These are phyloP conservation scores for Ceriagrion tenellum DNA, from an alignment of 2,888 invertebrate genomes.

Conservation along the genomic window DNA sequence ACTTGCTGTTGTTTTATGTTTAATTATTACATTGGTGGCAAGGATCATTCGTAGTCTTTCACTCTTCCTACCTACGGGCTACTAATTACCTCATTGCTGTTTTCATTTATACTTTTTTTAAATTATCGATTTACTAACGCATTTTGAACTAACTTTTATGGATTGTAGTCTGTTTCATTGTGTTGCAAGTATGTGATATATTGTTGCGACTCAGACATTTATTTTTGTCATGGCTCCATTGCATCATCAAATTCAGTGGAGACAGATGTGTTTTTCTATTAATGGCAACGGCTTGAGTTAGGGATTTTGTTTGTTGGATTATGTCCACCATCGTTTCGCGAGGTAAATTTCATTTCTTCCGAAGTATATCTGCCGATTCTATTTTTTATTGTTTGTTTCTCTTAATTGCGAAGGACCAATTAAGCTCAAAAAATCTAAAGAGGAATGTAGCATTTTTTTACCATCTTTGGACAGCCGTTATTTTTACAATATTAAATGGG, in stretches of 20 bases:
- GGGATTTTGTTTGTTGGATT: too few relatives aligned
- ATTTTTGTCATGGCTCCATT: not conserved
- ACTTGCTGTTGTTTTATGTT: constrained; percentile 45
- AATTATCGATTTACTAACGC: constrained; percentile 23
- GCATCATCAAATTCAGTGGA: not conserved
- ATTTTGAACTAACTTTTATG: constrained; percentile 32
- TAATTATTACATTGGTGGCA: constrained; percentile 20
- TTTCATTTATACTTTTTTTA: not conserved
- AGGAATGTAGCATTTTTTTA: too few relatives aligned
- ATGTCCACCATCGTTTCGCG: too few relatives aligned
- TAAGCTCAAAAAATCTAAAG: too few relatives aligned
- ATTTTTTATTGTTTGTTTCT: too few relatives aligned
- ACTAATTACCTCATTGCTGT: constrained; percentile 29
- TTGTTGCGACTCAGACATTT: not conserved
- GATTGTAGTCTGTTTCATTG: not conserved
- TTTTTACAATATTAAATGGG: too few relatives aligned
- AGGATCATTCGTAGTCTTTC: constrained; percentile 40
- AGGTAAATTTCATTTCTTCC: too few relatives aligned
- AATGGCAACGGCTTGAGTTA: too few relatives aligned
- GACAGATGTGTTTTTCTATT: too few relatives aligned
- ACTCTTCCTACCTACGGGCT: not conserved
- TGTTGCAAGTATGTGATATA: not conserved
- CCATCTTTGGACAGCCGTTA: too few relatives aligned
- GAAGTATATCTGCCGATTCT: too few relatives aligned
- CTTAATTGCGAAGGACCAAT: too few relatives aligned